These are phyloP conservation scores for Peucedramus taeniatus DNA, from an alignment of 2,113 vertebrate species.

Conservation along the genomic window DNA sequence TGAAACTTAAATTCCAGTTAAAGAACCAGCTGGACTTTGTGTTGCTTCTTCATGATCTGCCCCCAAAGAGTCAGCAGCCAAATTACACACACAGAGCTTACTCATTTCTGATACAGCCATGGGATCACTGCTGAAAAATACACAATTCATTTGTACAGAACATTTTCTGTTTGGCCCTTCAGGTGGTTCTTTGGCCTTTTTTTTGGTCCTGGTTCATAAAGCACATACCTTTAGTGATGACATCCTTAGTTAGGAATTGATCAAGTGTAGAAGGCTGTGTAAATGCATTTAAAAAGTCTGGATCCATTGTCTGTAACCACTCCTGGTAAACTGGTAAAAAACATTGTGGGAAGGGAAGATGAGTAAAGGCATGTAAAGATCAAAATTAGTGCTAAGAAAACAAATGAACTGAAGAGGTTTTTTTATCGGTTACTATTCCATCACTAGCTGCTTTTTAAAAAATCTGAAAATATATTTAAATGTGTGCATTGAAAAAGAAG, in stretches of 20 bases:
- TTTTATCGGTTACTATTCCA: background rate
- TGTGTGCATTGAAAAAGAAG: background rate
- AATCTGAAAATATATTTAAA: background rate
- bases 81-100: background rate
- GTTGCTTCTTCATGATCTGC: background rate
- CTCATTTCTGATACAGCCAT: background rate
- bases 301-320: constrained; percentile 59
- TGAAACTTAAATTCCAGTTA: background rate
- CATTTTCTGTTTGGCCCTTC: background rate
- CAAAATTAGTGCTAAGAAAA: background rate
- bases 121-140: background rate
- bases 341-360: background rate
- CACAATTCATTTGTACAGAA: background rate
- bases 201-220: background rate
- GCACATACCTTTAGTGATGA: constrained; percentile 28
- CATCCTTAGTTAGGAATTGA: background rate
- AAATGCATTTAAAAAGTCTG: constrained; percentile 10
- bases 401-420: accelerated
- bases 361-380: background rate
- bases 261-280: background rate
- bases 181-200: background rate
- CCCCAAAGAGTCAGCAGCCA: background rate
- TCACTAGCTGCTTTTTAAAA: background rate
- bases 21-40: background rate
- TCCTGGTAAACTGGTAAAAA: background rate